Conservation (phyloP, 2,113 vertebrate genomes). For the Phylloscopus trochilus region DNA sequence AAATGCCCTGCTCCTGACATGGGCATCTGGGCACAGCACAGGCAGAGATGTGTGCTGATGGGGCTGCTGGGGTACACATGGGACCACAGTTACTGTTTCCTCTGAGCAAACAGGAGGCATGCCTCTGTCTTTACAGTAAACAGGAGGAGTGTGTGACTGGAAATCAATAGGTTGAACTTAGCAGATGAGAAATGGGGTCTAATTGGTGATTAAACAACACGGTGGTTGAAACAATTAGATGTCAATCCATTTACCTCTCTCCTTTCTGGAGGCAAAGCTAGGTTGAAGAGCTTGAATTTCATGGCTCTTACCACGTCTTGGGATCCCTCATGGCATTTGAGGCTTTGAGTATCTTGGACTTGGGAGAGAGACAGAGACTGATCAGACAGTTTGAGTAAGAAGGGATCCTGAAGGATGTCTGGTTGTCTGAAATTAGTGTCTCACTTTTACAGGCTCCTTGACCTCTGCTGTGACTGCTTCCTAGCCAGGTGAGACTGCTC, state of each 20-base stretch:
- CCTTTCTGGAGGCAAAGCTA: background rate
- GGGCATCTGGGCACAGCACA: rapidly evolving
- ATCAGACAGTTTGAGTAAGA: background rate
- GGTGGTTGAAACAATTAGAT: background rate
- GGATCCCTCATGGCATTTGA: background rate
- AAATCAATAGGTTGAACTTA: slow-evolving; percentile 21
- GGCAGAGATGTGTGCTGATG: background rate
- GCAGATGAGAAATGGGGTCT: slow-evolving; percentile 45
- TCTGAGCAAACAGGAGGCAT: background rate
- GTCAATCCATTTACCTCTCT: background rate
- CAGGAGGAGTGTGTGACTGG: background rate
- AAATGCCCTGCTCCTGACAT: background rate
- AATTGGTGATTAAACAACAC: slow-evolving; percentile 31
- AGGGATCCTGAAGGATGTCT: background rate
- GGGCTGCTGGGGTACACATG: background rate
- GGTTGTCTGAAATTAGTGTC: background rate
- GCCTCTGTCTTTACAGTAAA: background rate
- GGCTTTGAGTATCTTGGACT: background rate
- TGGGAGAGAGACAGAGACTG: background rate
- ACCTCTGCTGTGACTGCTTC: background rate
- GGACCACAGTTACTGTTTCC: background rate
- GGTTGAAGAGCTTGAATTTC: background rate
- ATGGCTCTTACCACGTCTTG: background rate
- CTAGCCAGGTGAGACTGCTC: background rate
- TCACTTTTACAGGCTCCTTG: background rate